Base-by-base conservation (phyloP, 2,113 vertebrate species). In the Callaeas wilsoni region DNA sequence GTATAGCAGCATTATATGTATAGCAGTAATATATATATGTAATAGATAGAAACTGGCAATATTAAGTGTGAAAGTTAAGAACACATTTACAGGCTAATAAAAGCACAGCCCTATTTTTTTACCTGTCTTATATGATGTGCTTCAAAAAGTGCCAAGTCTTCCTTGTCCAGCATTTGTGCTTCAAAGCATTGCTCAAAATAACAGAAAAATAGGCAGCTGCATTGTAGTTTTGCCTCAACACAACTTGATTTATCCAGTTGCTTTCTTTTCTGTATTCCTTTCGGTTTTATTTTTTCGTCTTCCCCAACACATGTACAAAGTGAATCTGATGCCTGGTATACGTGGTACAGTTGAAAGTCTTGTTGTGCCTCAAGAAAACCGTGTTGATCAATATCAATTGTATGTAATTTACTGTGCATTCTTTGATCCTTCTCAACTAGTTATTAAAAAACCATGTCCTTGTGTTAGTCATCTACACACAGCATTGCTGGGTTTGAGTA, bases 381-480 rank as follows among this genome's bases (percentile, higher is more conserved):
- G 84, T 94, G 84, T 91, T 94, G 92, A 97, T 96, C 93, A 96
- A 97, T 96, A 96, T 53, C 67, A 90, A 63, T 90, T 93, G 86
- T 56, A n/a, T 89, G 93, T 94, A 97, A 94, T 67, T 94, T 95
- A 57, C 82, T 6, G n/a, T 85, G 77, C 89, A 55, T 90, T 91
- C 76, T 95, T 94, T 96, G 80, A 97, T 93, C 64, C 52, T 74
- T 93, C 68, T 84, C 46, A 69, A 80, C 76, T 29, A 76, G 93
- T 92, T 94, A 96, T 95, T 97, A 95, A 95, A 92, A 96, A 97
- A 44, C 1, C 76, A 82, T 76, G 55, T 84, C 49, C 73, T 77
- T 75, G 47, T 89, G 44, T 90, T 92, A 91, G 32, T 52, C 74
- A 68, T 77, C 93, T 50, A 56, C 73, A 87, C 75, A 67, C 29